Conservation (phyloP, 1,140 invertebrate genomes). For the Rhyacophila brunnea region DNA sequence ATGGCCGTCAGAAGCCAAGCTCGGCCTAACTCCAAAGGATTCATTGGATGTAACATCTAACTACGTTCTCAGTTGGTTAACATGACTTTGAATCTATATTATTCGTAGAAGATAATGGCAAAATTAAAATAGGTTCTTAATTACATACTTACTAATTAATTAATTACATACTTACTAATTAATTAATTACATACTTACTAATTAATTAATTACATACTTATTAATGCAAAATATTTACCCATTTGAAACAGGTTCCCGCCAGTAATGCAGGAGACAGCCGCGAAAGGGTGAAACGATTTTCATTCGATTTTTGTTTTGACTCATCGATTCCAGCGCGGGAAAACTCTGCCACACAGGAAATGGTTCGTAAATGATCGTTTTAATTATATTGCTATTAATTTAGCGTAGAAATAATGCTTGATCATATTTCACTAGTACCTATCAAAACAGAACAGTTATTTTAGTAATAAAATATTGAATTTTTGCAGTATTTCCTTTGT, state of each 20-base stretch:
- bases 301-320: constrained; percentile 72
- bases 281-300: constrained; percentile 64
- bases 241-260: constrained; percentile 58
- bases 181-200: no score
- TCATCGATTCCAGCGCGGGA: constrained; percentile 52
- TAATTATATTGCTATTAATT: background rate
- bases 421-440: background rate
- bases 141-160: no score
- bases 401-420: background rate
- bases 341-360: constrained; percentile 64
- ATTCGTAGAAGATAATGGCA: background rate
- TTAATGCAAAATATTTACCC: background rate
- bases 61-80: background rate
- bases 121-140: background rate
- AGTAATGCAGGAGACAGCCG: constrained; percentile 65
- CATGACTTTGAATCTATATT: background rate
- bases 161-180: no score
- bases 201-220: no score
- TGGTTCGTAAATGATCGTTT: constrained; percentile 40
- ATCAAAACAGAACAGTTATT: background rate
- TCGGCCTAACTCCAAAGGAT: no score
- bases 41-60: background rate
- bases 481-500: constrained; percentile 1
- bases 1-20: no score
- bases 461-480: background rate